Percentiles rank a stretch among this genome's conserved stretches.
Conservation (phyloP, 2,113 vertebrate genomes). For the Cyprinus carpio region DNA sequence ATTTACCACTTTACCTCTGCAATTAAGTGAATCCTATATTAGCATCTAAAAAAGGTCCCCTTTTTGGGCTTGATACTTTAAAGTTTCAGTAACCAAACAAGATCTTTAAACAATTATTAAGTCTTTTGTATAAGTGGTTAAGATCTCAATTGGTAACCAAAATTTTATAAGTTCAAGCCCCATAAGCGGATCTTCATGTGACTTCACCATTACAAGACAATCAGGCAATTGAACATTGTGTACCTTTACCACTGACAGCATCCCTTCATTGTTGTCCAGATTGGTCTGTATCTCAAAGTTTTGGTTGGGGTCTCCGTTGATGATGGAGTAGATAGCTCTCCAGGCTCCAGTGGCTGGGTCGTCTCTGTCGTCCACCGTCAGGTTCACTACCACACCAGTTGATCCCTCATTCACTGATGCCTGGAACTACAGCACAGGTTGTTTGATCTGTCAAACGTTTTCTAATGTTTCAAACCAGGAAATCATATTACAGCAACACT, state of each 20-base stretch:
- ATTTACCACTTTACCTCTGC: too few species aligned
- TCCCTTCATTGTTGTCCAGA: slow-evolving; percentile 92
- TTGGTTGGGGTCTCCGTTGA: slow-evolving; percentile 88
- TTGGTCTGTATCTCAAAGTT: slow-evolving; percentile 95
- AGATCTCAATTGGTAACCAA: too few species aligned
- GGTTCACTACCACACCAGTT: slow-evolving; percentile 90
- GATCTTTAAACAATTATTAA: too few species aligned
- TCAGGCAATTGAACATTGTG: slow-evolving; percentile 32
- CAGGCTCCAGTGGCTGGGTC: slow-evolving; percentile 89
- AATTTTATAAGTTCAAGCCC: too few species aligned
- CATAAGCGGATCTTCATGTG: not conserved
- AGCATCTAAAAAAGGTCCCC: too few species aligned
- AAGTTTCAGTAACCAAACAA: too few species aligned
- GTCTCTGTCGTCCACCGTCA: slow-evolving; percentile 91
- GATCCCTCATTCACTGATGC: slow-evolving; percentile 89
- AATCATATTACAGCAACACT: slow-evolving; percentile 55
- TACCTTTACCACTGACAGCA: slow-evolving; percentile 95
- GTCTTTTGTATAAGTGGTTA: too few species aligned
- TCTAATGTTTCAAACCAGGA: not conserved
- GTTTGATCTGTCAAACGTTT: not conserved
- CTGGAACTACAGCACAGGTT: slow-evolving; percentile 81
- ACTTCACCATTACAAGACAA: not conserved
- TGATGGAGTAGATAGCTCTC: slow-evolving; percentile 92
- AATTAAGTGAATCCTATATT: too few species aligned
- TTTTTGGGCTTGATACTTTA: too few species aligned